Conservation (phyloP, 64 coral and sea anemone species). For the Exaiptasia diaphana region DNA sequence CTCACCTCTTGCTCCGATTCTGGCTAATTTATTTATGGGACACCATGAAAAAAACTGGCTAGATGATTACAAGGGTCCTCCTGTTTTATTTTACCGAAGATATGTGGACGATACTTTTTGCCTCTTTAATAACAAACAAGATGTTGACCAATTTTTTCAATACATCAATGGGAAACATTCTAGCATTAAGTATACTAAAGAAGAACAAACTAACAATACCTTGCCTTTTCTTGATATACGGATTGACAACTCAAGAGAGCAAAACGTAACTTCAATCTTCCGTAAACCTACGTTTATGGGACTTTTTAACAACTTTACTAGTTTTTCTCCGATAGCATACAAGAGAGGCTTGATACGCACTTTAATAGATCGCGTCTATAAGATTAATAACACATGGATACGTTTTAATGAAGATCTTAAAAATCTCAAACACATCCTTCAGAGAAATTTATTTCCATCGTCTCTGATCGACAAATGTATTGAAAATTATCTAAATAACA, state of each 20-base stretch:
- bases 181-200: background rate
- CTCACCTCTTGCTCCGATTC: background rate
- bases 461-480: background rate
- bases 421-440: background rate
- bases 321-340: background rate
- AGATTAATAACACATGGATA: conserved; percentile 19
- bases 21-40: background rate
- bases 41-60: background rate
- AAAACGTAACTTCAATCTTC: background rate
- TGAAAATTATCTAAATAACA: background rate
- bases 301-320: background rate
- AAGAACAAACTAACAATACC: background rate
- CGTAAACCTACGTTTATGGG: background rate
- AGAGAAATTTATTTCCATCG: conserved; percentile 5
- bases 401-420: background rate
- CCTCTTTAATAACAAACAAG: background rate
- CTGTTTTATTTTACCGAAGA: background rate
- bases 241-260: background rate
- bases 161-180: background rate
- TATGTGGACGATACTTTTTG: conserved; percentile 13
- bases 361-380: background rate
- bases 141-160: background rate
- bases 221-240: background rate
- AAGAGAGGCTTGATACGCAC: background rate
- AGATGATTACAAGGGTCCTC: background rate